Conservation (phyloP, 2,888 invertebrate genomes). For the Aradus depressus region DNA sequence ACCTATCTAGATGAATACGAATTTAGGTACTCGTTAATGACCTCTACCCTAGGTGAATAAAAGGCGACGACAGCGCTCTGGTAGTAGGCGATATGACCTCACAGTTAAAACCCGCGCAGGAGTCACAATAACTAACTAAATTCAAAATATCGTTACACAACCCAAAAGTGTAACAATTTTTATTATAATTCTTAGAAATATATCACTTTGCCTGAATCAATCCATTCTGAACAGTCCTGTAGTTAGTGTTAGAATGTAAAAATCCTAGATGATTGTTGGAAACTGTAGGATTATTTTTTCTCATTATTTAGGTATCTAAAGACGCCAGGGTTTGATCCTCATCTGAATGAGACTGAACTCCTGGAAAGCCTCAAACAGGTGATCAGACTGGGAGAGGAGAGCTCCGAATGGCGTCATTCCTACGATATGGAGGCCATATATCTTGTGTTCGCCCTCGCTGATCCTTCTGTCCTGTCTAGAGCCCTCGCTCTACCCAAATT, state of each 20-base stretch:
- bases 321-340: constrained; percentile 49
- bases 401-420: constrained; percentile 24
- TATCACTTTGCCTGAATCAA: no score
- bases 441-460: constrained; percentile 53
- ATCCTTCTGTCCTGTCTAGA: constrained; percentile 45
- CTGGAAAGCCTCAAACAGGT: constrained; percentile 60
- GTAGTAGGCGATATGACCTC: no score
- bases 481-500: constrained; percentile 40
- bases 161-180: neutral
- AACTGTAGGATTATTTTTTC: constrained; percentile 25
- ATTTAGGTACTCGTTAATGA: no score
- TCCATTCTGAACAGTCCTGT: no score
- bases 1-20: no score
- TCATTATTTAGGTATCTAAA: constrained; percentile 49
- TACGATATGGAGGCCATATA: constrained; percentile 54
- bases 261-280: constrained; percentile 8
- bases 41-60: no score
- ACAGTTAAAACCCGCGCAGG: no score
- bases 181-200: constrained; percentile 6
- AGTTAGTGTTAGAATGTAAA: no score
- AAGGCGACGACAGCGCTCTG: no score
- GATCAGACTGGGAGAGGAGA: constrained; percentile 45
- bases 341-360: constrained; percentile 56
- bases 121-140: constrained; percentile 10
- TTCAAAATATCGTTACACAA: constrained; percentile 13